Percentiles rank a stretch among this genome's conserved stretches.
Evolutionary conservation across 2,888 invertebrate genomes (phyloP).

Genomic region (Timema podura): DNA sequence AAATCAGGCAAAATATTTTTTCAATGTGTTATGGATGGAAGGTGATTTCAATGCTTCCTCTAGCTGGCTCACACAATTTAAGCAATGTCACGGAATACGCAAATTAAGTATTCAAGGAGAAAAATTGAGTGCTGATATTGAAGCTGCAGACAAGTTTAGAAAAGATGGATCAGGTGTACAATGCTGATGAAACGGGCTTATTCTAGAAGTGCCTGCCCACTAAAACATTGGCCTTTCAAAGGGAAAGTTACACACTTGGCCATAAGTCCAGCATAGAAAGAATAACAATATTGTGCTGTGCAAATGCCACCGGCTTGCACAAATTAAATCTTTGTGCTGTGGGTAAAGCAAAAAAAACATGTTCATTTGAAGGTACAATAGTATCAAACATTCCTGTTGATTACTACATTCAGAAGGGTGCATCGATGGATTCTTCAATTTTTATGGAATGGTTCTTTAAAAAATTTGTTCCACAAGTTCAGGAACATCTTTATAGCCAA

Average conservation of each 20-base stretch:
- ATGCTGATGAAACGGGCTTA: not conserved
- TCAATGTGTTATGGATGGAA: not conserved
- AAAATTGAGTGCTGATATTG: not conserved
- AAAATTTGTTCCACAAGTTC: not conserved
- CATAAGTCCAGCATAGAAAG: slow-evolving; percentile 2
- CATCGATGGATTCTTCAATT: not conserved
- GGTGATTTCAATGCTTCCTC: not conserved
- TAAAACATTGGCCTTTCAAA: not conserved
- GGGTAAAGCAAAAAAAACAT: not conserved
- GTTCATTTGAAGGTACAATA: not conserved
- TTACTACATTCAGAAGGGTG: not conserved
- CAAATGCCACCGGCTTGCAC: not conserved
- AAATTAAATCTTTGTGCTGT: not conserved
- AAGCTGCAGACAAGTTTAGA: not conserved
- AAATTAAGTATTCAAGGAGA: not conserved
- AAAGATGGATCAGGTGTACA: not conserved
- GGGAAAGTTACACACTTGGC: not conserved
- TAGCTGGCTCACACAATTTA: not conserved
- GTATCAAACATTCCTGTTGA: not conserved
- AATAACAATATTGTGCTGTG: not conserved
- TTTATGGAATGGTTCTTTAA: not conserved
- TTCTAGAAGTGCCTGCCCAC: not conserved
- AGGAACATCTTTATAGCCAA: not conserved
- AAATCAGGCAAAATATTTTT: not conserved
- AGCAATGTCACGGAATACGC: not conserved